Percentiles rank a stretch among this genome's conserved stretches.
These are phyloP conservation scores for Xiphydria camelus DNA, from an alignment of 2,888 invertebrate species.

Conservation along the genomic window DNA sequence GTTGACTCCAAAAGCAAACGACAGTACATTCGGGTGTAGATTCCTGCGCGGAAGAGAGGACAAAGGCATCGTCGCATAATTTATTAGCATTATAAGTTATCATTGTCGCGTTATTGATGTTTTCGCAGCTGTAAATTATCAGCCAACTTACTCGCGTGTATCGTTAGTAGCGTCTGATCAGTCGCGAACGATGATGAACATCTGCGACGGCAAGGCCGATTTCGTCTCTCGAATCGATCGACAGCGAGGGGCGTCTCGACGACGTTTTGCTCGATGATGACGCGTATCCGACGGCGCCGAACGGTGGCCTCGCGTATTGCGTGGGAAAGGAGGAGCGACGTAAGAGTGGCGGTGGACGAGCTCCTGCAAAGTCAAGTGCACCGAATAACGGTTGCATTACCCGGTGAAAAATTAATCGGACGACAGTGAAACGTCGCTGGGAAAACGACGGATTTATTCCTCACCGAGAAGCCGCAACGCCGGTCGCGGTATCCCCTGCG, in stretches of 20 bases:
- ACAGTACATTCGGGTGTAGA: too few species aligned
- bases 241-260: slow-evolving; percentile 38
- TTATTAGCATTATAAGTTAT: too few species aligned
- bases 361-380: slow-evolving; percentile 36
- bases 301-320: slow-evolving; percentile 28
- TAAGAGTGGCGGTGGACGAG: slow-evolving; percentile 40
- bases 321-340: slow-evolving; percentile 48
- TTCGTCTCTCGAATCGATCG: slow-evolving; percentile 37
- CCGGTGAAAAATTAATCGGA: too few species aligned
- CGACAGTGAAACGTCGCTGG: too few species aligned
- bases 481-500: slow-evolving; percentile 39
- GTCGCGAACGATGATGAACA: slow-evolving; percentile 40
- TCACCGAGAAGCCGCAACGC: slow-evolving; percentile 42
- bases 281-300: slow-evolving; percentile 30
- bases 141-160: too few species aligned
- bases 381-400: too few species aligned
- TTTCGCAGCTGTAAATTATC: too few species aligned
- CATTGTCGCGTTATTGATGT: too few species aligned
- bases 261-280: slow-evolving; percentile 31
- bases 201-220: slow-evolving; percentile 24
- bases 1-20: too few species aligned
- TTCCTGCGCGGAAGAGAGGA: too few species aligned
- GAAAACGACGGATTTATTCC: slow-evolving; percentile 7
- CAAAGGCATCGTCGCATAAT: too few species aligned
- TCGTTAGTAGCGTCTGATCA: slow-evolving; percentile 40